Evolutionary conservation across 2,888 invertebrate species (phyloP).

Genomic region (Lasioglossum morio): DNA sequence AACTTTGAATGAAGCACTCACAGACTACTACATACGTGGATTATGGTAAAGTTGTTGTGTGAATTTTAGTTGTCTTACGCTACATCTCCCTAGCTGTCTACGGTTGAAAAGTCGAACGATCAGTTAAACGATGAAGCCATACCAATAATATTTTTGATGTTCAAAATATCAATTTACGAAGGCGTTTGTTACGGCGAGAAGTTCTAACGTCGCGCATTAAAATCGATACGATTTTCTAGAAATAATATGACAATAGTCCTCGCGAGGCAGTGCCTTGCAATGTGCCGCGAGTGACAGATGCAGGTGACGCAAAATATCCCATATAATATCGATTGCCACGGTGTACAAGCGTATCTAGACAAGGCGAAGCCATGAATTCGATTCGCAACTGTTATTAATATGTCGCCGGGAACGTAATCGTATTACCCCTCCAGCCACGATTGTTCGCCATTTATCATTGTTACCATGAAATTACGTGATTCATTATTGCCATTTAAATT

Average conservation of each 20-base stretch:
- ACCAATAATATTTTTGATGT: not conserved
- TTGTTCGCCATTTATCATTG: not conserved
- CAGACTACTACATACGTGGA: no score
- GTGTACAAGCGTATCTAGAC: conserved; percentile 53
- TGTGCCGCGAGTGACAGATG: conserved; percentile 67
- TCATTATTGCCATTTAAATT: not conserved
- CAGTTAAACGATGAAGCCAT: not conserved
- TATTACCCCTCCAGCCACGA: conserved; percentile 28
- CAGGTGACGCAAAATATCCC: conserved; percentile 72
- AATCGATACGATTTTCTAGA: conserved; percentile 31
- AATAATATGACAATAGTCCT: conserved; percentile 48
- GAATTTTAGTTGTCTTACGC: not conserved
- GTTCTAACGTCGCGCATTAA: conserved; percentile 11
- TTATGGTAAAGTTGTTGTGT: not conserved
- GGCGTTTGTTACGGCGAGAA: not conserved
- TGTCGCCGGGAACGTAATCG: conserved; percentile 35
- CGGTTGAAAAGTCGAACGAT: not conserved
- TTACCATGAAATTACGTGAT: conserved; percentile 11
- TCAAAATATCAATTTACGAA: not conserved
- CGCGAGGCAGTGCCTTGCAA: conserved; percentile 58
- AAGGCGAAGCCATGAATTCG: conserved; percentile 66
- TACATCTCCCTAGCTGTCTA: not conserved
- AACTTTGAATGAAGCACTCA: no score
- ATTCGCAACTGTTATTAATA: conserved; percentile 63
- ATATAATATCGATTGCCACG: conserved; percentile 72